These are phyloP conservation scores for Trichomycterus rosablanca DNA, from an alignment of 2,113 vertebrate species.

Conservation along the genomic window DNA sequence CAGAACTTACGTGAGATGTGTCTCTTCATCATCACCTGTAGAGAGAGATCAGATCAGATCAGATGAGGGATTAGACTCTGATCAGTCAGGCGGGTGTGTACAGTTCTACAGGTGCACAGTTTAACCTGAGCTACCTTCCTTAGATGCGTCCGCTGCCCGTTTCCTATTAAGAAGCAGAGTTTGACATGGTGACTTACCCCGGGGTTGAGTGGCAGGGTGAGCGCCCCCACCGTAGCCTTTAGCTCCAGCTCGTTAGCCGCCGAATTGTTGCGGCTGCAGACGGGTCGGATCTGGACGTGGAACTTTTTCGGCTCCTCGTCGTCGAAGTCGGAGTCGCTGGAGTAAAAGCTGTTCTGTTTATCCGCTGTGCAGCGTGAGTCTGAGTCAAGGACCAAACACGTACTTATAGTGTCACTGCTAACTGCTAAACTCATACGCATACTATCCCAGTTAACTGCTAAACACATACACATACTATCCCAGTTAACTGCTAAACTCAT, in stretches of 20 bases:
- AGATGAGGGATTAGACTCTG: too few species aligned
- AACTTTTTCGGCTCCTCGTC: constrained; percentile 90
- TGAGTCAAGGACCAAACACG: constrained; percentile 72
- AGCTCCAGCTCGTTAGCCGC: constrained; percentile 79
- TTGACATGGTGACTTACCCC: constrained; percentile 56
- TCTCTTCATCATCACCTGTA: constrained; percentile 74
- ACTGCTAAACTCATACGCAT: too few species aligned
- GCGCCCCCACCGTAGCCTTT: constrained; percentile 78
- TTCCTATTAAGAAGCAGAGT: too few species aligned
- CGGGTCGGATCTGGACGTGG: constrained; percentile 84
- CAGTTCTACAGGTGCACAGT: too few species aligned
- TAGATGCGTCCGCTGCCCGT: too few species aligned
- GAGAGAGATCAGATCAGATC: background rate
- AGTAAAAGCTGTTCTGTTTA: constrained; percentile 74
- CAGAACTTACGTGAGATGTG: constrained; percentile 77
- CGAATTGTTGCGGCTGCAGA: constrained; percentile 56
- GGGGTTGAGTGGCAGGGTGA: constrained; percentile 79
- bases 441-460: too few species aligned
- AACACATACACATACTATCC: too few species aligned
- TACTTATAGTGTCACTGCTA: too few species aligned
- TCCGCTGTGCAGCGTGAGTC: constrained; percentile 64
- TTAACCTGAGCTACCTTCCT: too few species aligned
- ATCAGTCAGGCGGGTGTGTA: too few species aligned
- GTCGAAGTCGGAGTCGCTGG: constrained; percentile 91
- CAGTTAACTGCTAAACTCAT: too few species aligned